Evolutionary conservation across 1,140 invertebrate species (phyloP), one percentile per base, ranked within the genome.

Genomic region (Drosophila pectinifera): DNA sequence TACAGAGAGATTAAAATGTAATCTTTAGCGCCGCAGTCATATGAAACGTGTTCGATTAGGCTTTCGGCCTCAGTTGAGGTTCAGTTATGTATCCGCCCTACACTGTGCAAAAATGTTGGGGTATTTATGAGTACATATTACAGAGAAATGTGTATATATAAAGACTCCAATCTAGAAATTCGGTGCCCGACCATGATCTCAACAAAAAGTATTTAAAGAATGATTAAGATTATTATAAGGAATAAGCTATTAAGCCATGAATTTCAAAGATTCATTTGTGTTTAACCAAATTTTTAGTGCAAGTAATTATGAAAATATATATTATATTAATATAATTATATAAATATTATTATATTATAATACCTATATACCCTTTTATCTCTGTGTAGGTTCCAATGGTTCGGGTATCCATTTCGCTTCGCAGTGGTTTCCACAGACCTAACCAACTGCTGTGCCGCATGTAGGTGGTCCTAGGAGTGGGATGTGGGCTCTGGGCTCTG

Each of bases 11-110:
- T 86, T 86, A 86, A 86, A 86, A 88, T 82, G 82, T 86, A 86
- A 86, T 82, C 82, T 86, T 86, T 88, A 88, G 82, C 82, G 82
- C 82, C 83, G 75, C 79, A 86, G 82, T 88, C 83, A 86, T 88
- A 86, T 82, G 75, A 86, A 86, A 86, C 82, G 82, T 86, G 82
- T 86, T 86, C 83, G 83, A 86, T 88, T 88, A 88, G 79, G 83
- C 82, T 74, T 73, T 57, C 43, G 49, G 56, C 58, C 59, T 58
- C 31, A 31, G 54, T 26, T 64, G 61, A 38, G 36, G 57, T 46
- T 61, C 46, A 24, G 39, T 41, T 56, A 14, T 20, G 16, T 34
- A 51, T 18, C 6, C 11, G 39, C 18, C 18, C 31, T 0, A 13
- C 53, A 62, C 51, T 57, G 34, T 16, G 10, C 8, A 10, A 55